These are phyloP conservation scores for Phrynosoma blainvillii DNA, from an alignment of 2,113 vertebrate species.

Conservation along the genomic window DNA sequence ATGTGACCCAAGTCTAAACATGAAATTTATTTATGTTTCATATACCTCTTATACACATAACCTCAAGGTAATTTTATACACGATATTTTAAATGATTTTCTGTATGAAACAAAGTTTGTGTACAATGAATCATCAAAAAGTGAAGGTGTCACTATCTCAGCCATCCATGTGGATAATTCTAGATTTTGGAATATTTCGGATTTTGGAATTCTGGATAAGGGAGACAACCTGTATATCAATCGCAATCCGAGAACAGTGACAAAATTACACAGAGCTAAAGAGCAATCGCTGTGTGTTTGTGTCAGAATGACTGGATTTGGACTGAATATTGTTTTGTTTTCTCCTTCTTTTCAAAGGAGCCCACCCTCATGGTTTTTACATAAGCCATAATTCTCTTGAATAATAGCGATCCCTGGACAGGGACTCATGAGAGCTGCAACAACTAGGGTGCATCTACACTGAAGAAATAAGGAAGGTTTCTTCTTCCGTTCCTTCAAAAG, in stretches of 20 bases:
- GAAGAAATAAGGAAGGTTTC: neutral
- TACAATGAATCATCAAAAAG: no score
- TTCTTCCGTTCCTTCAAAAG: conserved; percentile 1
- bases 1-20: no score
- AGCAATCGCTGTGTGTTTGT: neutral
- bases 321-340: neutral
- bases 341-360: neutral
- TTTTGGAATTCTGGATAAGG: no score
- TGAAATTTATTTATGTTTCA: no score
- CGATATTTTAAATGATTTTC: no score
- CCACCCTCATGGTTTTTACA: neutral
- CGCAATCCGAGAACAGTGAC: neutral
- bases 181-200: no score
- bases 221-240: neutral
- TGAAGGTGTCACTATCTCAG: no score
- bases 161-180: no score
- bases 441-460: no score
- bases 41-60: no score
- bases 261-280: neutral
- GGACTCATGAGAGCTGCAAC: neutral
- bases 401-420: neutral
- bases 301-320: neutral
- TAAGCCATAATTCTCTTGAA: neutral
- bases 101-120: no score
- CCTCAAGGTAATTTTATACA: no score